Evolutionary conservation across 2,888 invertebrate species (phyloP), one percentile per base, ranked within the genome.

Genomic region (Eueremaeus valkanovi): DNA sequence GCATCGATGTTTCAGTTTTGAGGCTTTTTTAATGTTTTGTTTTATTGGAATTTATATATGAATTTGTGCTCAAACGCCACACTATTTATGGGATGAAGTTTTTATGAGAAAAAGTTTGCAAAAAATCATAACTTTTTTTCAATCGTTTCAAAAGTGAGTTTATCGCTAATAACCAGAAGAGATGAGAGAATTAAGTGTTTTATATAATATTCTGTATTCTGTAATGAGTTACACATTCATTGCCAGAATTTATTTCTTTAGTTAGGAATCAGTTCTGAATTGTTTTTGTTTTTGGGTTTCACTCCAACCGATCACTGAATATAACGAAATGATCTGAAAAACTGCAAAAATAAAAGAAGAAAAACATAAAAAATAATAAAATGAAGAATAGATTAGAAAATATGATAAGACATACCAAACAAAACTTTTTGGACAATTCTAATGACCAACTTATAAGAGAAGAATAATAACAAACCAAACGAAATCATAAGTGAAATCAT

Each of bases 151-250:
- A 58, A 24, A 31, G 66, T 66, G 36, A 66, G 66, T 66, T 66
- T 66, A 66, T 66, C 66, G 66, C 66, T 66, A 66, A 66, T 66
- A 66, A 66, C 66, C 66, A 66, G 66, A 66, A 66, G 66, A 66
- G 66, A 66, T 36, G 40, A 61, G 24, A 24, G 29, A 58, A 29
- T 33, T n/a, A 24, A 8, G 27, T 55, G 13, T 27, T 51, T n/a
- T n/a, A 51, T 61, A 21, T 33, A 33, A 36, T 63, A 24, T 63
- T 55, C 24, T 55, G 55, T 55, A 13, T 55, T 27, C 13, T 55
- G 24, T 55, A 13, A 27, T 24, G 55, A 55, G 55, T 55, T n/a
- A n/a, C n/a, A n/a, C n/a, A 55, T 55, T 55, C 27, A 55, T 16
- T 63, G 31, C 31, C 18, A 33, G 63, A 63, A 18, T 63, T 27